Evolutionary conservation across 2,888 invertebrate genomes (phyloP), one percentile per base, ranked within the genome.

Genomic region (Oxyteleia sp.): DNA sequence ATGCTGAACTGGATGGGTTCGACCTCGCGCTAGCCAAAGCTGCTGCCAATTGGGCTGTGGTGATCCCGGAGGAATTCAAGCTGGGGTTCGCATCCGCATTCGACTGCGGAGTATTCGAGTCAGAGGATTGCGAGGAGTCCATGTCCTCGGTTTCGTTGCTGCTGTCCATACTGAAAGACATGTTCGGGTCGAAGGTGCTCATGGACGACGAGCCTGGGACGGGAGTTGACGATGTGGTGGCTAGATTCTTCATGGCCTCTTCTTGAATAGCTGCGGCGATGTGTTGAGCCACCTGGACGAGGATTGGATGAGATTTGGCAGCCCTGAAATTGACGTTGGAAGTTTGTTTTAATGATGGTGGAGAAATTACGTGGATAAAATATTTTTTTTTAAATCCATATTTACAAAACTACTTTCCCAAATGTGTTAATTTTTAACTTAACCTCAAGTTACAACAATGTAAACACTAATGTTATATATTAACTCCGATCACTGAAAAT

Each of bases 31-130:
- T 94, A 10, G 94, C 94, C 51, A 97, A 93, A 5, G 97, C 97
- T 5, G 96, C 96, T 2, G 96, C 96, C 4, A 97, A 93, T 89
- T 97, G 97, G 38, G 96, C 96, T 20, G 96, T 95, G 13, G 97
- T 97, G 78, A 97, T 96, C 10, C 68, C 59, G 0, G 82, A 53
- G 18, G 71, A 16, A 38, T 38, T 55, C 10, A 41, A 4, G 1
- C 95, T 94, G 55, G 92, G 93, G 53, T 88, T 89, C 0, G 92
- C 88, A 15, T 15, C 4, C 2, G 38, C 7, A 4, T 41, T 38
- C 32, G 85, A 85, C 5, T 90, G 91, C 55, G 93, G 93, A 3
- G 74, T 80, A 2, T 92, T 90, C 32, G 93, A 93, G 72, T 94
- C 94, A 26, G 93, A 93, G 0, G 92, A 95, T 91, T 90, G 94